phyloP scores from a whole-genome alignment of 2,797 vertebrate genomes.

The Trematomus bernacchii region DNA sequence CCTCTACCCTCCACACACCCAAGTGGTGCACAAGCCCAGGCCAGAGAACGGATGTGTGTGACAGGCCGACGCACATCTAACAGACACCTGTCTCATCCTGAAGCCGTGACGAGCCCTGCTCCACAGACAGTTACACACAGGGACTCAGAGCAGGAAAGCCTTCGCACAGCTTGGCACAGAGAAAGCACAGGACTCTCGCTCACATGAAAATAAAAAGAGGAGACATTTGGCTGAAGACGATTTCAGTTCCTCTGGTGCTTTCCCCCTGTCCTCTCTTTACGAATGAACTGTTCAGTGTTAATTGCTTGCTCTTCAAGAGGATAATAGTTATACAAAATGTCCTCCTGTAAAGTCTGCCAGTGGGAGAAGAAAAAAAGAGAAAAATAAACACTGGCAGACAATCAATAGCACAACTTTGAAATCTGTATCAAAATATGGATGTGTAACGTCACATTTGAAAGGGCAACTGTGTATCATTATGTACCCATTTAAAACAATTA shows the following conservation, averaged over 20 bases:
- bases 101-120: slow-evolving; percentile 61
- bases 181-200: slow-evolving; percentile 62
- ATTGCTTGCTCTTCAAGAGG: slow-evolving; percentile 78
- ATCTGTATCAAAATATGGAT: slow-evolving; percentile 71
- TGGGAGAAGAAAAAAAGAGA: slow-evolving; percentile 52
- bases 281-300: slow-evolving; percentile 78
- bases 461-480: slow-evolving; percentile 79
- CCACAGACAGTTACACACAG: slow-evolving; percentile 60
- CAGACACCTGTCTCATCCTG: slow-evolving; percentile 68
- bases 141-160: slow-evolving; percentile 55
- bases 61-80: slow-evolving; percentile 66
- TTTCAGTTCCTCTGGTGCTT: slow-evolving; percentile 81
- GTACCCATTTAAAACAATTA: slow-evolving; percentile 76
- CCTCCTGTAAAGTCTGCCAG: slow-evolving; percentile 69
- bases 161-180: slow-evolving; percentile 57
- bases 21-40: slow-evolving; percentile 89
- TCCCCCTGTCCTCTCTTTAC: slow-evolving; percentile 53
- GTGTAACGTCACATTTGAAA: slow-evolving; percentile 75
- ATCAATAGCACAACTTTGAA: slow-evolving; percentile 80
- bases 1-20: slow-evolving; percentile 86
- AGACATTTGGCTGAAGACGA: slow-evolving; percentile 71
- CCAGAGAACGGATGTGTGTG: slow-evolving; percentile 95
- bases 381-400: slow-evolving; percentile 60
- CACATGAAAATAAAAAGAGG: slow-evolving; percentile 59
- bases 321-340: slow-evolving; percentile 65